Evolutionary conservation across 2,113 vertebrate species (phyloP), one percentile per base, ranked within the genome.

Genomic region (Orycteropus afer): DNA sequence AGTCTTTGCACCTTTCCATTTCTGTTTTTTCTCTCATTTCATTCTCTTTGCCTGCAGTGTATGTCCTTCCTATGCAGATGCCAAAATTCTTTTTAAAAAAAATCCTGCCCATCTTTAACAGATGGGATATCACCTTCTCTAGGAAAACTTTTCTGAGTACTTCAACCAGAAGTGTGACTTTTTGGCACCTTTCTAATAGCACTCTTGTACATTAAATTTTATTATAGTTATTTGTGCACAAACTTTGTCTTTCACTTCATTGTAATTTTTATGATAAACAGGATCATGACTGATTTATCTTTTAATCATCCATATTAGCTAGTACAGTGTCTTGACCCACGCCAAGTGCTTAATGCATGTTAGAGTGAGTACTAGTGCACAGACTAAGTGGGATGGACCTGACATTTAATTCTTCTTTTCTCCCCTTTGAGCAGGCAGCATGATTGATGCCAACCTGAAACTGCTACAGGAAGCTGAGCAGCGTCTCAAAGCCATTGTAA

Each of bases 391-490:
- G n/a, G 29, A 32, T 95, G 79, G 47, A 47, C 55, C 42, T 7
- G 3, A 6, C n/a, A 49, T 3, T 65, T 87, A 53, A 85, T 85
- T 88, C 45, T 91, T 13, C 69, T 91, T 23, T 95, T 89, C 32
- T 93, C n/a, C 93, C 55, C 84, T 83, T 76, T 97, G 42, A 77
- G 22, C 95, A 99, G 99, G 99, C 86, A 99, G 98, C 47, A 98
- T 99, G 78, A 99, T 99, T 97, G 99, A 99, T 51, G 99, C 99
- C 97, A 99, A 99, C 97, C 97, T 99, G 95, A 98, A 99, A 63
- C 98, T 99, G 92, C 98, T 99, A 86, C 99, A 99, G 97, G 99
- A 99, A 90, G 99, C 99, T 47, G 99, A 99, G 96, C 98, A 99
- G 97, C 98, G 98, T 91, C 98, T 99, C 82, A 99, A 99, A 98